Conservation (phyloP, 1,140 invertebrate species). For the Zophobas morio region DNA sequence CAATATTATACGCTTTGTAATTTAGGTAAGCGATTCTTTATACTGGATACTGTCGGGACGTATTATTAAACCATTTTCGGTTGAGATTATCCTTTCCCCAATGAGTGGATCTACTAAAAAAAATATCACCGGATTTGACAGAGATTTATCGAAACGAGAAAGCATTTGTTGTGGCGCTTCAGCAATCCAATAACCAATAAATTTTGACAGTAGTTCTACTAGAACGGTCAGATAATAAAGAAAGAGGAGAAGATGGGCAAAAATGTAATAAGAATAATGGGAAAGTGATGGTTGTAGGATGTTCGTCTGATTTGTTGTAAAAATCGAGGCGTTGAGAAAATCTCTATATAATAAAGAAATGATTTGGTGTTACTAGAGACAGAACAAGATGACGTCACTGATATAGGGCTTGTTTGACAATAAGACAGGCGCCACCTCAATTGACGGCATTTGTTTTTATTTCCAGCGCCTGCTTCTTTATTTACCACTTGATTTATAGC, state of each 20-base stretch:
- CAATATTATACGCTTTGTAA: too few species aligned
- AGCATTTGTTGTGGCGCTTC: background rate
- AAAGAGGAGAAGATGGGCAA: background rate
- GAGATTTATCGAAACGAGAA: background rate
- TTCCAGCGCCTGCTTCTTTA: conserved; percentile 61
- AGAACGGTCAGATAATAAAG: background rate
- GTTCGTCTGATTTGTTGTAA: background rate
- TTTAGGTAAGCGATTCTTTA: too few species aligned
- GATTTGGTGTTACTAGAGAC: conserved; percentile 56
- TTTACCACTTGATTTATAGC: conserved; percentile 66
- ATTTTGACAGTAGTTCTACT: background rate
- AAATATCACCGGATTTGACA: background rate
- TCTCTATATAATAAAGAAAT: conserved; percentile 7
- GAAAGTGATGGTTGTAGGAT: conserved; percentile 4
- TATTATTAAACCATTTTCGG: too few species aligned
- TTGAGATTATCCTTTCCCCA: too few species aligned
- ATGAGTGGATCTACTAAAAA: too few species aligned
- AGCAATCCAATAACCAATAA: background rate
- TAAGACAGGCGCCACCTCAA: conserved; percentile 64
- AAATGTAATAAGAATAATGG: conserved; percentile 4
- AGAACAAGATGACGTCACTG: conserved; percentile 57
- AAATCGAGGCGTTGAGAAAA: background rate
- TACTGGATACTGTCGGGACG: too few species aligned
- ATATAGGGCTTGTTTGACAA: conserved; percentile 60
- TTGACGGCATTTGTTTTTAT: conserved; percentile 63